phyloP scores from a whole-genome alignment of 2,888 invertebrate genomes.

The Alentia gelatinosa region DNA sequence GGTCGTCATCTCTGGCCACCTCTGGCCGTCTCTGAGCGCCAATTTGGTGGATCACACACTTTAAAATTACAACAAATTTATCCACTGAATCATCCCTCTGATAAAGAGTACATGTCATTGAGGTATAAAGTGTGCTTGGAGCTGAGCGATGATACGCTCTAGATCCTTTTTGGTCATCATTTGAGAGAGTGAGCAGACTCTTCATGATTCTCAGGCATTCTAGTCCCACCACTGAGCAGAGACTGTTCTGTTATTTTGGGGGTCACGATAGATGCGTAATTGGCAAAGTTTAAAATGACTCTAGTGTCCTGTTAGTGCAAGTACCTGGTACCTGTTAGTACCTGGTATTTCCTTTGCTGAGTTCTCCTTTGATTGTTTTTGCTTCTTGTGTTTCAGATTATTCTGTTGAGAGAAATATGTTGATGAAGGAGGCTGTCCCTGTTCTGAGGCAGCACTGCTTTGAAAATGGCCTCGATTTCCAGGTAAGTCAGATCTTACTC shows the following conservation, averaged over 20 bases:
- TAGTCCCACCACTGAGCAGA: neutral
- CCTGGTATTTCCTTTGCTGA: neutral
- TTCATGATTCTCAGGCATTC: neutral
- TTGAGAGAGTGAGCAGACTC: too few species aligned
- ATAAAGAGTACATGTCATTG: too few species aligned
- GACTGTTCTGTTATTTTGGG: neutral
- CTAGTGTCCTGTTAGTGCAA: neutral
- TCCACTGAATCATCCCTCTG: too few species aligned
- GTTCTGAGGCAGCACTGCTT: neutral
- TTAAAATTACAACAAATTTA: too few species aligned
- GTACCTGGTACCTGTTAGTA: neutral
- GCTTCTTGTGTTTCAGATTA: neutral
- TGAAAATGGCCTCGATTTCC: neutral
- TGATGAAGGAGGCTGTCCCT: slow-evolving; percentile 9
- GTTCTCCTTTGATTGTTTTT: neutral
- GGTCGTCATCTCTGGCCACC: too few species aligned
- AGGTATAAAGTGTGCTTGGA: too few species aligned
- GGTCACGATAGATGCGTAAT: neutral
- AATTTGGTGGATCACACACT: too few species aligned
- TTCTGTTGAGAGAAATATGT: neutral
- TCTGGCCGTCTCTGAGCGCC: too few species aligned
- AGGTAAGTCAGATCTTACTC: neutral
- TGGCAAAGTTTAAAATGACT: too few species aligned
- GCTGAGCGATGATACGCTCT: too few species aligned
- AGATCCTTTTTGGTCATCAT: too few species aligned